These are phyloP conservation scores for Parasteatoda lunata DNA, from an alignment of 2,888 invertebrate genomes.

Conservation along the genomic window DNA sequence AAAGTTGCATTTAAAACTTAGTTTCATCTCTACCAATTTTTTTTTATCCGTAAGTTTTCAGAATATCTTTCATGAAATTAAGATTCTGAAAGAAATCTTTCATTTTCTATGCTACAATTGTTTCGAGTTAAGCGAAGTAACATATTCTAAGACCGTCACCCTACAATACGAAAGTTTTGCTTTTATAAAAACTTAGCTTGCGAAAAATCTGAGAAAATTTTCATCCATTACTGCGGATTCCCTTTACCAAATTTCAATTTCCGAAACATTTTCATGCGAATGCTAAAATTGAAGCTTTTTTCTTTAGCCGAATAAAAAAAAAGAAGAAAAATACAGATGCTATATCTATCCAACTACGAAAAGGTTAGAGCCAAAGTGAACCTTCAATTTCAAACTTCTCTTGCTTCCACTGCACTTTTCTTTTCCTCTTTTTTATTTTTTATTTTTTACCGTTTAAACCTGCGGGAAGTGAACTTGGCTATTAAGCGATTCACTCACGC, in stretches of 20 bases:
- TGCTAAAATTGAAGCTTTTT: slow-evolving; percentile 24
- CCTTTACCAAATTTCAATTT: slow-evolving; percentile 6
- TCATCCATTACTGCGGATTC: background rate
- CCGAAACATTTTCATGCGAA: slow-evolving; percentile 17
- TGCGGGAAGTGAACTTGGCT: slow-evolving; percentile 39
- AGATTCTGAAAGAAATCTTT: too few species aligned
- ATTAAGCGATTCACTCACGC: slow-evolving; percentile 61
- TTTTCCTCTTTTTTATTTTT: slow-evolving; percentile 7
- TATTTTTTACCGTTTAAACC: slow-evolving; percentile 23
- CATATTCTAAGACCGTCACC: too few species aligned
- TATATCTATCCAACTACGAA: background rate
- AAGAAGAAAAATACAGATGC: slow-evolving; percentile 5
- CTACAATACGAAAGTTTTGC: too few species aligned
- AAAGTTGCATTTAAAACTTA: too few species aligned
- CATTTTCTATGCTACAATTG: too few species aligned
- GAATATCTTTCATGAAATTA: too few species aligned
- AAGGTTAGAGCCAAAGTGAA: background rate
- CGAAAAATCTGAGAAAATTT: background rate
- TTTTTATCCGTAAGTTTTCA: too few species aligned
- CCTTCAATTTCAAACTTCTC: background rate
- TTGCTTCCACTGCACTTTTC: background rate
- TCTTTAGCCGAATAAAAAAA: background rate
- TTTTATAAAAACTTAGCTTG: background rate
- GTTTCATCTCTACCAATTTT: too few species aligned
- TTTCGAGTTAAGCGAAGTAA: too few species aligned